Conservation (phyloP, 2,888 invertebrate species). For the Icerya purchasi region DNA sequence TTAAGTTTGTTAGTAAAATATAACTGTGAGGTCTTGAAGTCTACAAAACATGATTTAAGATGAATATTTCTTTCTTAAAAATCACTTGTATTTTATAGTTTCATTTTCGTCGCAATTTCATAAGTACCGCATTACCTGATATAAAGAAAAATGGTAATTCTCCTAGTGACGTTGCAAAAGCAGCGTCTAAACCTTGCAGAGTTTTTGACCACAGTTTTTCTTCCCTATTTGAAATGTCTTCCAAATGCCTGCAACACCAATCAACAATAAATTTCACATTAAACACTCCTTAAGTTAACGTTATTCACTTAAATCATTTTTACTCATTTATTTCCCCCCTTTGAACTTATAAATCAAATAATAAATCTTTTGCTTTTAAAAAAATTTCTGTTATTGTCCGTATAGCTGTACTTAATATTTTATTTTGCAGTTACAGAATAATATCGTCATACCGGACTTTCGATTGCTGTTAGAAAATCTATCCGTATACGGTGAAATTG, state of each 20-base stretch:
- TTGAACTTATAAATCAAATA: no score
- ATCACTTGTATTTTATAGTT: background rate
- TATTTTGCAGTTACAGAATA: no score
- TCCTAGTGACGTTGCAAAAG: constrained; percentile 59
- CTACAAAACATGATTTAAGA: background rate
- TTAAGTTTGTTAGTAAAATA: background rate
- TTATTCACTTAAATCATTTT: no score
- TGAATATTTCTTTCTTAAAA: background rate
- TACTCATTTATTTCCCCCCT: no score
- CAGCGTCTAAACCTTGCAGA: constrained; percentile 38
- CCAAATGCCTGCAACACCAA: background rate
- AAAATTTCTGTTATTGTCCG: no score
- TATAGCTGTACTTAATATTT: no score
- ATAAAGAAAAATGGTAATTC: constrained; percentile 73
- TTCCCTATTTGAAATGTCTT: background rate
- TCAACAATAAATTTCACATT: no score
- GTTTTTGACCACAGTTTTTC: background rate
- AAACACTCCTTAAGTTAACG: no score
- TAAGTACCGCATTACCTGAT: constrained; percentile 33
- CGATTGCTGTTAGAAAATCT: no score
- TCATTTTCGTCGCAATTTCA: background rate
- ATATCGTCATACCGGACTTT: no score
- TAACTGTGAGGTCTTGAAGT: background rate
- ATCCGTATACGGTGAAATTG: no score
- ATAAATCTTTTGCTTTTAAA: no score